A percentile compares a stretch with the other conserved stretches of the same genome.
Evolutionary conservation across 2,113 vertebrate genomes (phyloP).

Genomic region (Raja brachyura): DNA sequence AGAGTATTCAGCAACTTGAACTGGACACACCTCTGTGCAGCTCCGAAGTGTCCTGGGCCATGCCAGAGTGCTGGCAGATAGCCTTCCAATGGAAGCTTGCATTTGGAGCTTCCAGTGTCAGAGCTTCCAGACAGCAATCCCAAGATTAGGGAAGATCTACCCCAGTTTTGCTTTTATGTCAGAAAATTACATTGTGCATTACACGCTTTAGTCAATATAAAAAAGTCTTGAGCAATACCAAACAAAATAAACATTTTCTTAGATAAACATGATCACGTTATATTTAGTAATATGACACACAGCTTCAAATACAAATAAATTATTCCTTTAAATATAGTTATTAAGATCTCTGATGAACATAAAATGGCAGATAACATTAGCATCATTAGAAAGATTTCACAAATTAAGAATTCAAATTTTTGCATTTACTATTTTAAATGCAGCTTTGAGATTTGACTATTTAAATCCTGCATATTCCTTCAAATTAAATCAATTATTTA

Average conservation of each 20-base stretch:
- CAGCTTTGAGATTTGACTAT: neutral
- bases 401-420: neutral
- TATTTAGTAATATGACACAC: neutral
- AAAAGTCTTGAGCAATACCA: slow-evolving; percentile 17
- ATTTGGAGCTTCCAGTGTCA: no score
- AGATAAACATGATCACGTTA: neutral
- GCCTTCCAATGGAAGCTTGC: no score
- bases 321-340: neutral
- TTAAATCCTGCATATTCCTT: neutral
- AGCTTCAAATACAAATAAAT: neutral
- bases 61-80: no score
- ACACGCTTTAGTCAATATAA: neutral
- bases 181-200: neutral
- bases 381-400: slow-evolving; percentile 8
- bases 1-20: no score
- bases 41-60: no score
- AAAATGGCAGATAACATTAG: neutral
- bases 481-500: neutral
- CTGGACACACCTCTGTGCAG: no score
- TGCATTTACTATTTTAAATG: neutral
- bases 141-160: no score
- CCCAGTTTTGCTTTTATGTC: no score
- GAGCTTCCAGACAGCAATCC: no score
- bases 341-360: neutral
- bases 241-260: neutral